phyloP scores from a whole-genome alignment of 2,888 invertebrate genomes.

The Pheosia tremula region DNA sequence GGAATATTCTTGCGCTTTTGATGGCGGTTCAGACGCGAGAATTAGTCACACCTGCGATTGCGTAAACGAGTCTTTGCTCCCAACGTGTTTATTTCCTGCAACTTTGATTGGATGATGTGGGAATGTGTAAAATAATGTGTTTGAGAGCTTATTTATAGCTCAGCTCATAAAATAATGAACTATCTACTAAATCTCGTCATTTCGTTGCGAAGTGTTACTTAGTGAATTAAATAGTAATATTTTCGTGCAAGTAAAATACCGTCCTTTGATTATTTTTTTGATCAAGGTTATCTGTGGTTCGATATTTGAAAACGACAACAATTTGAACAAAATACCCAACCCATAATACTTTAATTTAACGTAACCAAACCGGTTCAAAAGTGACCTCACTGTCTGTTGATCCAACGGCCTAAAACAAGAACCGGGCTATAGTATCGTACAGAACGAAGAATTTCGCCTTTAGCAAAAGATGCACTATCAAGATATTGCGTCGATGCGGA shows the following conservation, averaged over 20 bases:
- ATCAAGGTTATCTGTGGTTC: slow-evolving; percentile 7
- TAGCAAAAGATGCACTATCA: slow-evolving; percentile 10
- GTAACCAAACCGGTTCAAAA: slow-evolving; percentile 63
- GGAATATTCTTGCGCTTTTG: slow-evolving; percentile 28
- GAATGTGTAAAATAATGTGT: slow-evolving; percentile 32
- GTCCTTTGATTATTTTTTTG: background rate
- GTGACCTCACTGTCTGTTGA: slow-evolving; percentile 72
- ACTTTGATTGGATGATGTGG: slow-evolving; percentile 44
- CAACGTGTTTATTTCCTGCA: slow-evolving; percentile 37
- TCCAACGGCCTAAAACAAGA: slow-evolving; percentile 44
- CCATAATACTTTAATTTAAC: slow-evolving; percentile 37
- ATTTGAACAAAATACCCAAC: slow-evolving; percentile 35
- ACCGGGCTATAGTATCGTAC: slow-evolving; percentile 20
- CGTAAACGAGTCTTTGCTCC: slow-evolving; percentile 53
- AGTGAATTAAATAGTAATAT: too few relatives aligned
- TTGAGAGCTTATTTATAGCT: slow-evolving; percentile 42
- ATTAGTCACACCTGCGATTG: slow-evolving; percentile 60
- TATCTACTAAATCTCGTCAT: slow-evolving; percentile 13
- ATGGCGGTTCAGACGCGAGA: slow-evolving; percentile 40
- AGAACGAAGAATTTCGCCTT: slow-evolving; percentile 14
- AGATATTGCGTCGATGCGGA: slow-evolving; percentile 4
- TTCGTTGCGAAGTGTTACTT: background rate
- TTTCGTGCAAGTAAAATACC: background rate
- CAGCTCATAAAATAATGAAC: slow-evolving; percentile 25
- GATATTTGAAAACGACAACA: slow-evolving; percentile 29